Base-by-base conservation (phyloP, 2,797 vertebrate species). In the Lindbergichthys nudifrons region DNA sequence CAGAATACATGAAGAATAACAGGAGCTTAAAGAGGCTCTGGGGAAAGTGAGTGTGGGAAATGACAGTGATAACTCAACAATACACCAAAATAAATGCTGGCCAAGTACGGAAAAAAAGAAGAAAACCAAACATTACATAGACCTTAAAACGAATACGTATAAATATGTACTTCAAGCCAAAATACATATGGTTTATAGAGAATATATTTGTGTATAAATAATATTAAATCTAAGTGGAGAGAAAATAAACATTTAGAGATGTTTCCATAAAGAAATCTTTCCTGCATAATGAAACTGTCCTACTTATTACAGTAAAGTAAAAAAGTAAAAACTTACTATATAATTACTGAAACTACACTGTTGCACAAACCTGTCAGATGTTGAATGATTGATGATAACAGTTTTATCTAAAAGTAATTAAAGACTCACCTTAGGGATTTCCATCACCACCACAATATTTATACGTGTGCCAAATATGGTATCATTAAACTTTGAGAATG, bases 1-100 rank as follows among this genome's bases (percentile, higher is more conserved):
- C 96, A 68, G 98, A 99, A 81, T 96, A 94, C 82, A 94, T 95
- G 86, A 98, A 96, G 92, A 99, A 96, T 74, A 96, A 96, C 84
- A 96, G 96, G 90, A 98, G 97, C 84, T 96, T 99, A 88, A 97
- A 93, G 92, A 98, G 96, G 90, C 96, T 99, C 80, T 99, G 96
- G 97, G 98, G 97, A 90, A 99, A 96, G 98, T 99, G 94, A 97
- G 98, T 95, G 16, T 75, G 46, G 23, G 9, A 56, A 48, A 56
- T 73, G n/a, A 63, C 9, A 58, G 4, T 14, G 15, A 62, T 21
- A 30, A 46, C 41, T 61, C 32, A 70, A 50, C 63, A 66, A 23
- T 2, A 42, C 10, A 30, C 42, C 19, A 72, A 63, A 30, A 48
- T 3, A 65, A 15, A 63, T 62, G 14, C n/a, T 18, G 7, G 12